Evolutionary conservation across 2,888 invertebrate species (phyloP).

Genomic region (Megamerina dolium): DNA sequence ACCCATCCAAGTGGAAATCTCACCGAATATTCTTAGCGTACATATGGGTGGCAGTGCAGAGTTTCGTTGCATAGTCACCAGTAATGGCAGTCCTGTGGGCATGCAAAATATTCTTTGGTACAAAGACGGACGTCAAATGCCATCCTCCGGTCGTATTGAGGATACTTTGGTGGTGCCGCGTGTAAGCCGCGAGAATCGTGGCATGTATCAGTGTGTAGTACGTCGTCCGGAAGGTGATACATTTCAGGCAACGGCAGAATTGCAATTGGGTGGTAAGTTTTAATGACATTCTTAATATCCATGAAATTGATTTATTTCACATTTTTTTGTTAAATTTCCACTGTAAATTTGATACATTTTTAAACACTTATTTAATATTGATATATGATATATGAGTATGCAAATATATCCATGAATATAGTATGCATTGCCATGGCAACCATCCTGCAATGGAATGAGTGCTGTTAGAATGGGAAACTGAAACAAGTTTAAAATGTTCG

Average conservation of each 20-base stretch:
- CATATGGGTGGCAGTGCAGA: slow-evolving; percentile 71
- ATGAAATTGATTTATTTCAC: slow-evolving; percentile 4
- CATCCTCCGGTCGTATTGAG: slow-evolving; percentile 59
- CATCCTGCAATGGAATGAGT: no score
- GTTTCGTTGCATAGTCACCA: slow-evolving; percentile 60
- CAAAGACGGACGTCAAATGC: slow-evolving; percentile 63
- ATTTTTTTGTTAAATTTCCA: slow-evolving; percentile 5
- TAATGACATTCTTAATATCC: no score
- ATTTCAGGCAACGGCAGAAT: slow-evolving; percentile 69
- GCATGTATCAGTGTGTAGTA: slow-evolving; percentile 73
- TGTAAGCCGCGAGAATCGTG: slow-evolving; percentile 65
- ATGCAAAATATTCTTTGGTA: slow-evolving; percentile 59
- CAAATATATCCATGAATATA: no score
- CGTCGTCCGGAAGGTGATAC: slow-evolving; percentile 66
- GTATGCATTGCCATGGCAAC: no score
- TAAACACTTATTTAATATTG: not conserved
- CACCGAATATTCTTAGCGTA: slow-evolving; percentile 61
- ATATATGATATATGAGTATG: no score
- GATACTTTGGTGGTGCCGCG: slow-evolving; percentile 61
- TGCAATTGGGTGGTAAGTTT: slow-evolving; percentile 63
- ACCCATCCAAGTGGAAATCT: slow-evolving; percentile 62
- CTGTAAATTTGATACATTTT: not conserved
- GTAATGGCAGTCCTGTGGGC: slow-evolving; percentile 54
- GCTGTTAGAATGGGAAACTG: no score
- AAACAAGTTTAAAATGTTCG: no score